Base-by-base conservation (phyloP, 2,797 vertebrate species). In the Urophycis tenuis region DNA sequence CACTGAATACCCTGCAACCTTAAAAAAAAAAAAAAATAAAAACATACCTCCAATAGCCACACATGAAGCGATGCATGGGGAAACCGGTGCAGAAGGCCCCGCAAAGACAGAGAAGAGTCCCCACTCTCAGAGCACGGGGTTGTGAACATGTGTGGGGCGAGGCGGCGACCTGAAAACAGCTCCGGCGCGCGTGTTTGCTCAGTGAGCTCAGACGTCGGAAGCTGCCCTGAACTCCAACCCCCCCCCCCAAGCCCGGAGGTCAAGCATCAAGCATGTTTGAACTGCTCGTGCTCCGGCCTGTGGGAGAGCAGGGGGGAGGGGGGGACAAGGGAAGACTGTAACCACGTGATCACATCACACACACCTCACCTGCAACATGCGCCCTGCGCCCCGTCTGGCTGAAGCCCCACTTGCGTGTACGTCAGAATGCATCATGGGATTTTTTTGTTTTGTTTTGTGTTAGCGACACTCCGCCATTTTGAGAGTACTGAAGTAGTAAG, bases 291-390 rank as follows among this genome's bases (percentile, higher is more conserved):
- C 39, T 79, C 76, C 72, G 70, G 33, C 79, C 35, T n/a, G n/a
- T n/a, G n/a, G n/a, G n/a, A n/a, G n/a, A n/a, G n/a, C n/a, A n/a
- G n/a, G n/a, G n/a, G n/a, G n/a, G n/a, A n/a, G n/a, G n/a, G 60
- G 76, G 74, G 81, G 81, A 82, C 80, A 80, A 82, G 80, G 69
- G 78, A 82, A 77, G 80, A 82, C 77, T 78, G 83, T 12, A 75
- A n/a, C 82, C 74, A 9, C 45, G 6, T 12, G 4, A 49, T 22
- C 45, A 5, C 45, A 3, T 17, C 41, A 19, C 41, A 45, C 36
- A 0, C 36, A 12, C 36, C 41, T 17, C 11, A 17, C 41, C 17
- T 11, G 53, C 12, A 11, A 15, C 41, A 17, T 12, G 41, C 49
- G n/a, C 49, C 22, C 49, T 7, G 6, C 8, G 2, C 36, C 36